Percentiles rank a stretch among this genome's conserved stretches.
Evolutionary conservation across 2,888 invertebrate genomes (phyloP).

Genomic region (Eretmocerus hayati): DNA sequence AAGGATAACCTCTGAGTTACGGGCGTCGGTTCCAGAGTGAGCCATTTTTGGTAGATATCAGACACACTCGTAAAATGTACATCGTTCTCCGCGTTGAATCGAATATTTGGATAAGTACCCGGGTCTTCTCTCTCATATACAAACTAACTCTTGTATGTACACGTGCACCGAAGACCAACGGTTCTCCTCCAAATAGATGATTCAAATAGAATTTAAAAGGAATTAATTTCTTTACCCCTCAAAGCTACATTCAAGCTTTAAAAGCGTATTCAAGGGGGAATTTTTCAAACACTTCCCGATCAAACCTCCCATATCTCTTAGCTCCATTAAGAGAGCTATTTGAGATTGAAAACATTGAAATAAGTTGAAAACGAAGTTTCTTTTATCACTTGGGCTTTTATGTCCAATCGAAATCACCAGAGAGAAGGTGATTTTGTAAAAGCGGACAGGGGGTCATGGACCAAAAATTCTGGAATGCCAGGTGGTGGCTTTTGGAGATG

Average conservation of each 20-base stretch:
- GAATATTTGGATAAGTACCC: conserved; percentile 29
- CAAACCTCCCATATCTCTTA: too few species aligned
- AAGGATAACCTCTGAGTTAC: conserved; percentile 4
- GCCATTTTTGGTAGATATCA: neutral
- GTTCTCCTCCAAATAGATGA: conserved; percentile 29
- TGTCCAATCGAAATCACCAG: conserved; percentile 11
- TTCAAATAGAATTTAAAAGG: conserved; percentile 14
- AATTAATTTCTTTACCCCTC: conserved; percentile 1
- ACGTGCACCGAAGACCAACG: conserved; percentile 13
- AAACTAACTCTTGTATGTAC: conserved; percentile 8
- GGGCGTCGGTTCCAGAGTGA: neutral
- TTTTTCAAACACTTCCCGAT: neutral
- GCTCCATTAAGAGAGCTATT: too few species aligned
- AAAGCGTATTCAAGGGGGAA: neutral
- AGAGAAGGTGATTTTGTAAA: conserved; percentile 9
- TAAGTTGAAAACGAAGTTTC: too few species aligned
- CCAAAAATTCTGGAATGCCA: conserved; percentile 10
- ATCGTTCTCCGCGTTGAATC: conserved; percentile 16
- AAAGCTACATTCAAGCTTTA: too few species aligned
- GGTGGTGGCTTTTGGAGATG: conserved; percentile 7
- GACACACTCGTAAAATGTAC: neutral
- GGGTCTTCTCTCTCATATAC: conserved; percentile 4
- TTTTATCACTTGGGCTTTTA: neutral
- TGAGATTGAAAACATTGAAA: too few species aligned
- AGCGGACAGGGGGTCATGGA: conserved; percentile 1